Evolutionary conservation across 1,140 invertebrate genomes (phyloP).

Genomic region (Scaptomyza montana): DNA sequence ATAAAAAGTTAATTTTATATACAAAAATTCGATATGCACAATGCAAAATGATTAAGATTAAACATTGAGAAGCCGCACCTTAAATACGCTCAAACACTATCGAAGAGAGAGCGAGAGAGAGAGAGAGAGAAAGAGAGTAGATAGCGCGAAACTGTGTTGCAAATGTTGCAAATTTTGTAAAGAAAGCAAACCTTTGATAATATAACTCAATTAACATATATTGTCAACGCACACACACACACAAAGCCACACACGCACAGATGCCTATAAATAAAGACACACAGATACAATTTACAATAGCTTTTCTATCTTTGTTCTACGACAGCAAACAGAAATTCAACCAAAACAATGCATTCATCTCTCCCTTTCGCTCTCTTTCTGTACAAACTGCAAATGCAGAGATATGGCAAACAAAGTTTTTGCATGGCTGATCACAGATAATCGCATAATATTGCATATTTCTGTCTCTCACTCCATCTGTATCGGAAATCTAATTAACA

Average conservation of each 20-base stretch:
- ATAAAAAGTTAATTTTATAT: too few relatives aligned
- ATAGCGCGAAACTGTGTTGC: too few relatives aligned
- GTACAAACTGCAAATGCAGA: background rate
- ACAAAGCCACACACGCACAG: background rate
- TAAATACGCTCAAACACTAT: too few relatives aligned
- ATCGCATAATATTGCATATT: background rate
- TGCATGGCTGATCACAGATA: background rate
- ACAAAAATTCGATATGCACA: too few relatives aligned
- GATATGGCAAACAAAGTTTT: slow-evolving; percentile 2
- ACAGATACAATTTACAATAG: background rate
- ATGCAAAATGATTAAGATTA: too few relatives aligned
- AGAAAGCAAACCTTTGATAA: background rate
- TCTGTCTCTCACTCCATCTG: too few relatives aligned
- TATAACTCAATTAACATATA: slow-evolving; percentile 29
- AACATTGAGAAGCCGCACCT: too few relatives aligned
- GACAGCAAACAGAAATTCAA: slow-evolving; percentile 2
- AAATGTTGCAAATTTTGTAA: too few relatives aligned
- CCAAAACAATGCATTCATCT: slow-evolving; percentile 5
- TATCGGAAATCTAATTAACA: too few relatives aligned
- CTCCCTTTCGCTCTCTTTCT: background rate
- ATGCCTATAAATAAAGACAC: background rate
- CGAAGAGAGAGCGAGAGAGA: too few relatives aligned
- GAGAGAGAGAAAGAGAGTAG: too few relatives aligned
- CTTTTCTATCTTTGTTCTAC: slow-evolving; percentile 4
- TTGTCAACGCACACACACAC: slow-evolving; percentile 2